Conservation (phyloP, 1,140 invertebrate genomes). For the Argopecten irradians region DNA sequence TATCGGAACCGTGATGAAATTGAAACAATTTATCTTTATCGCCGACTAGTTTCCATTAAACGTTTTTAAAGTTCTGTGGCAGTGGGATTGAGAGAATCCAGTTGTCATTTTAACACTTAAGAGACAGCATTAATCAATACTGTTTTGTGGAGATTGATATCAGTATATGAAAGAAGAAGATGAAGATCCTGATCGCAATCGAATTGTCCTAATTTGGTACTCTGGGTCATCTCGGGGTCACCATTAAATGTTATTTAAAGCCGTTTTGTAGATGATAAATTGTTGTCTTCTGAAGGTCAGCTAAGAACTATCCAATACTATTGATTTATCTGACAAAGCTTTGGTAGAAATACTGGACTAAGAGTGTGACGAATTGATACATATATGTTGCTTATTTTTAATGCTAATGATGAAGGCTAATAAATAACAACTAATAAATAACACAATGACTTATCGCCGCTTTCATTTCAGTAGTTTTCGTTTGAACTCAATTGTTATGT, state of each 20-base stretch:
- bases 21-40: conserved; percentile 2
- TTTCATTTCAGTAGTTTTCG: too few species aligned
- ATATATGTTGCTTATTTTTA: too few species aligned
- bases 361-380: too few species aligned
- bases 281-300: background rate
- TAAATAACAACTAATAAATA: too few species aligned
- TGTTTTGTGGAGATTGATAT: background rate
- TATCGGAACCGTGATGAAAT: background rate
- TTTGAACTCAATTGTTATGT: too few species aligned
- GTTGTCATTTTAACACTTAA: background rate
- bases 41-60: background rate
- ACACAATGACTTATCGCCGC: too few species aligned
- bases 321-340: too few species aligned
- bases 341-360: too few species aligned
- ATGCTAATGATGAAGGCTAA: too few species aligned
- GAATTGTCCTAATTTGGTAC: background rate
- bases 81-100: background rate
- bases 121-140: background rate
- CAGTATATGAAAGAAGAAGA: background rate
- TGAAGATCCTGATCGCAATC: background rate
- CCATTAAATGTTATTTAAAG: background rate
- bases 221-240: background rate
- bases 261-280: background rate
- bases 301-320: background rate
- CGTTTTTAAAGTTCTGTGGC: background rate